Evolutionary conservation across 2,888 invertebrate species (phyloP).

Genomic region (Drosophila atripex): DNA sequence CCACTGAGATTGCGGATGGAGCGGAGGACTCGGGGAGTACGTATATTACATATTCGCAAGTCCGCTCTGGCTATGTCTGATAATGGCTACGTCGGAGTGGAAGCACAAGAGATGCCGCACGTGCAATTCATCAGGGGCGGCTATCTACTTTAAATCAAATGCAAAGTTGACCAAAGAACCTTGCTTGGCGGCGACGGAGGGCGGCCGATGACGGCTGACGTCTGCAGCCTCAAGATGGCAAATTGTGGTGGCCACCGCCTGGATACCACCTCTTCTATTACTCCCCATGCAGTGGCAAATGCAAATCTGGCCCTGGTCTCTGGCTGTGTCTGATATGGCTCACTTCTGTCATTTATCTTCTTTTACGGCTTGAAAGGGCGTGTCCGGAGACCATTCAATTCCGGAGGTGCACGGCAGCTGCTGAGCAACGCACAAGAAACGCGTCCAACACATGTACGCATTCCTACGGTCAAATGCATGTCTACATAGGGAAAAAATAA

Average conservation of each 20-base stretch:
- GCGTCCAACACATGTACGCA: slow-evolving; percentile 26
- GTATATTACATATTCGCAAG: slow-evolving; percentile 17
- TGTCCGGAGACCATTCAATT: slow-evolving; percentile 66
- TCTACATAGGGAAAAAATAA: background rate
- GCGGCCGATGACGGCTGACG: slow-evolving; percentile 47
- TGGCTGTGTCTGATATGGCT: slow-evolving; percentile 74
- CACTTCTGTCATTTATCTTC: slow-evolving; percentile 79
- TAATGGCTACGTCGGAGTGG: slow-evolving; percentile 16
- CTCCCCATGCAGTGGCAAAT: slow-evolving; percentile 27
- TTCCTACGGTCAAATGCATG: background rate
- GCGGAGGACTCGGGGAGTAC: slow-evolving; percentile 1
- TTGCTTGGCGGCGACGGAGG: background rate
- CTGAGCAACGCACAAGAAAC: slow-evolving; percentile 60
- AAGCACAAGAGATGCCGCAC: slow-evolving; percentile 25
- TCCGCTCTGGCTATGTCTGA: slow-evolving; percentile 21
- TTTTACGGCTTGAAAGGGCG: slow-evolving; percentile 66
- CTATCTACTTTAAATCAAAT: slow-evolving; percentile 72
- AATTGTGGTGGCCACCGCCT: slow-evolving; percentile 26
- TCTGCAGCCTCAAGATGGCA: slow-evolving; percentile 71
- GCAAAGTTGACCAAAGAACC: slow-evolving; percentile 53
- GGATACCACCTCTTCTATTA: background rate
- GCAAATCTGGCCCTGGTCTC: slow-evolving; percentile 45
- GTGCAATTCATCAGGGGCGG: slow-evolving; percentile 52
- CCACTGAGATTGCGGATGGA: slow-evolving; percentile 31
- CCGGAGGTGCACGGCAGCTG: slow-evolving; percentile 72